Base-by-base conservation (phyloP, 1,140 invertebrate genomes). In the Thaumetopoea pityocampa region DNA sequence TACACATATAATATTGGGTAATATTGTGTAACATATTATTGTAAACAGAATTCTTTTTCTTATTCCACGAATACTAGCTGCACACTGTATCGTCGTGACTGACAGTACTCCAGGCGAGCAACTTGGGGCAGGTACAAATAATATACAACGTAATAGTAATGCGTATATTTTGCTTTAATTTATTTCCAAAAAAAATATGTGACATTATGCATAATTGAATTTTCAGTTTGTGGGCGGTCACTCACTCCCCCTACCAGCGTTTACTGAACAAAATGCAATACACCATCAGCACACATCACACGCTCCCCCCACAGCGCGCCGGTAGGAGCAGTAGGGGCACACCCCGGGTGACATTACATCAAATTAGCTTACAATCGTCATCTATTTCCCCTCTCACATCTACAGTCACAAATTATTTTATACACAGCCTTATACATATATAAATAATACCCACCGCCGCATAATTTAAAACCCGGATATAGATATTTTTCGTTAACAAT, bases 101-200 rank as follows among this genome's bases (percentile, higher is more conserved):
- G n/a, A n/a, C n/a, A n/a, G n/a, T n/a, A n/a, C n/a, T n/a, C n/a
- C n/a, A n/a, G 2, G 5, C 2, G 7, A 23, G 8, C 8, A 27
- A 4, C 12, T 8, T 3, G 2, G 4, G n/a, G 20, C 7, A 17
- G 10, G 7, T 20, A 26, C 4, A 53, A 67, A 68, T 58, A 56
- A 73, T 63, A 70, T 23, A 47, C 28, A 15, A 36, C 30, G 45
- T 38, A 61, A 68, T 74, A 77, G 71, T 77, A 70, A 79, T 78
- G 76, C 67, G 68, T 78, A 80, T 80, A 78, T 69, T 77, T 72
- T 61, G 60, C 66, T 72, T 82, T 80, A 72, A 68, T 71, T 62
- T 66, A 83, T 80, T 76, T 78, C 76, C 66, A 72, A 80, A 80
- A 74, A 80, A 73, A 76, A 74, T 67, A 72, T 70, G 67, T 79